These are phyloP conservation scores for Ploceus nigricollis DNA, from an alignment of 2,113 vertebrate species.

Conservation along the genomic window DNA sequence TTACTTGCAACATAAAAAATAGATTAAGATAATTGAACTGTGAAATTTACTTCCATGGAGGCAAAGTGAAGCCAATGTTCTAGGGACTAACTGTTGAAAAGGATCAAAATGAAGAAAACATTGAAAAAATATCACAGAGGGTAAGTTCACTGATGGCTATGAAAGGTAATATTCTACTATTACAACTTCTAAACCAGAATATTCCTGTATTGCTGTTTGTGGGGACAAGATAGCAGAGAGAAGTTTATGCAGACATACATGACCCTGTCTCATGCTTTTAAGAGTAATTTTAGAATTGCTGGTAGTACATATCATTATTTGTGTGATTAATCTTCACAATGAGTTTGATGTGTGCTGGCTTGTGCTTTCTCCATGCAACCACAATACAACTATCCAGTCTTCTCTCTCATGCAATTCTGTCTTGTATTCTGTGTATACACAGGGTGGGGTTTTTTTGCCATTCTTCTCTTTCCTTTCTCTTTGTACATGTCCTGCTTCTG, in stretches of 20 bases:
- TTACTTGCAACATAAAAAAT: neutral
- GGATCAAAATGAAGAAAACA: neutral
- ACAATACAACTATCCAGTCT: no score
- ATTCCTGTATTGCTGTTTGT: neutral
- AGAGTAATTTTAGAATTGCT: neutral
- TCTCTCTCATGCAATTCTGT: no score
- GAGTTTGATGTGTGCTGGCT: no score
- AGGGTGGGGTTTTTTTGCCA: no score
- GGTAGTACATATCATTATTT: neutral
- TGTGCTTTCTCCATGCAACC: no score
- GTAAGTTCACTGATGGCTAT: neutral
- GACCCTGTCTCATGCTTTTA: neutral
- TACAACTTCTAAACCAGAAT: neutral
- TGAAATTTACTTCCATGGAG: neutral
- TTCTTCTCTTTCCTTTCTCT: no score
- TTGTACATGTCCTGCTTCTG: no score
- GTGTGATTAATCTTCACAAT: no score
- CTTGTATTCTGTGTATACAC: no score
- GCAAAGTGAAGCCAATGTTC: neutral
- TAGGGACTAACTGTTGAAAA: neutral
- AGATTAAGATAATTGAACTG: neutral
- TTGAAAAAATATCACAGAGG: neutral
- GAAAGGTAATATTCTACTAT: neutral
- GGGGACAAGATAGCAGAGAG: neutral
- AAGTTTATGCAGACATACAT: fast-evolving